A percentile compares a stretch with the other conserved stretches of the same genome.
Conservation (phyloP, 2,888 invertebrate species). For the Dilophus febrilis region DNA sequence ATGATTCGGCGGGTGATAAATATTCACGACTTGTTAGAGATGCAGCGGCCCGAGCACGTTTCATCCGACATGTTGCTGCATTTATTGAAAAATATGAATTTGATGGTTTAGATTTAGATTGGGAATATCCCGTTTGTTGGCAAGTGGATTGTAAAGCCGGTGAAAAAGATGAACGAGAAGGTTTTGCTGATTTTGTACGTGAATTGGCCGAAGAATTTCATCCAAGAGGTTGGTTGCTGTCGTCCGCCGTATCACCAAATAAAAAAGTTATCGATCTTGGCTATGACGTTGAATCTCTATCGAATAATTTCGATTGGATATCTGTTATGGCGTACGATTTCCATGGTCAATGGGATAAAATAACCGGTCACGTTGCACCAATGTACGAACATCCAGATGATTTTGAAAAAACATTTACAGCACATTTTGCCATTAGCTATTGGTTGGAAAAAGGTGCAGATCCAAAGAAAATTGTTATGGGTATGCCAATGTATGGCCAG, state of each 20-base stretch:
- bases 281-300: slow-evolving; percentile 62
- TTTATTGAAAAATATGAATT: slow-evolving; percentile 68
- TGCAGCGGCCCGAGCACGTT: slow-evolving; percentile 48
- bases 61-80: slow-evolving; percentile 55
- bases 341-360: slow-evolving; percentile 83
- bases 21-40: slow-evolving; percentile 69
- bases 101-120: slow-evolving; percentile 82
- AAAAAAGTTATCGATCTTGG: slow-evolving; percentile 70
- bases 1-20: slow-evolving; percentile 80
- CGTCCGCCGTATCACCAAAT: slow-evolving; percentile 73
- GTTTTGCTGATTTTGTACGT: slow-evolving; percentile 54
- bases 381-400: slow-evolving; percentile 64
- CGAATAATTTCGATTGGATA: slow-evolving; percentile 71
- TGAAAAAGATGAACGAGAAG: slow-evolving; percentile 60
- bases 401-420: slow-evolving; percentile 59
- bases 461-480: slow-evolving; percentile 61
- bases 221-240: slow-evolving; percentile 53
- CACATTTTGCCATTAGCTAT: slow-evolving; percentile 73
- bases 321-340: slow-evolving; percentile 84
- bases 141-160: slow-evolving; percentile 75
- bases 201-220: slow-evolving; percentile 56
- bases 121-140: slow-evolving; percentile 91
- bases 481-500: slow-evolving; percentile 80
- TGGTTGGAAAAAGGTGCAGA: slow-evolving; percentile 73
- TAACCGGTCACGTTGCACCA: slow-evolving; percentile 78